Evolutionary conservation across 2,113 vertebrate genomes (phyloP).

Genomic region (Larimichthys polyactis): DNA sequence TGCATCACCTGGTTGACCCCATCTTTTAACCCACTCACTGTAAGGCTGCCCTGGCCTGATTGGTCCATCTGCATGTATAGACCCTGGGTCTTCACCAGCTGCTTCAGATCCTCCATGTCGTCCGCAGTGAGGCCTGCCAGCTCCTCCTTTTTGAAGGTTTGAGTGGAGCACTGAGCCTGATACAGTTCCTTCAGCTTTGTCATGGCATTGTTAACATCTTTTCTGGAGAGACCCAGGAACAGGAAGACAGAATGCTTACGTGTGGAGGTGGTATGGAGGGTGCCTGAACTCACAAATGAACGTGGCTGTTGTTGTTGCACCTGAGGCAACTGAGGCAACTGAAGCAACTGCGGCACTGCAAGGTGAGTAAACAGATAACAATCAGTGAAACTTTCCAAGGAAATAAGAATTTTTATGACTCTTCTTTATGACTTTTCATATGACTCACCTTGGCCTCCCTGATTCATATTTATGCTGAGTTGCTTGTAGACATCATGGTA

Average conservation of each 20-base stretch:
- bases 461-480: constrained; percentile 56
- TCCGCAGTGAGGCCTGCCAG: background rate
- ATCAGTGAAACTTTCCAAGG: background rate
- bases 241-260: constrained; percentile 50
- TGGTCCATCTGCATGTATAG: too few species aligned
- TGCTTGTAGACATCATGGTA: constrained; percentile 45
- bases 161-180: constrained; percentile 50
- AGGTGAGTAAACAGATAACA: background rate
- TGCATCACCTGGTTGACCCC: constrained; percentile 55
- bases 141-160: constrained; percentile 13
- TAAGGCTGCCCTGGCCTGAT: background rate
- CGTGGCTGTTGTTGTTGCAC: background rate
- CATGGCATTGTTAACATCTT: constrained; percentile 43
- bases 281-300: too few species aligned
- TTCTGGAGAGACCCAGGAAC: constrained; percentile 53
- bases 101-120: constrained; percentile 14
- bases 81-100: constrained; percentile 20
- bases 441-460: constrained; percentile 57
- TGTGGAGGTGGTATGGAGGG: background rate
- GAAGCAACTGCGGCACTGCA: too few species aligned
- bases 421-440: too few species aligned
- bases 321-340: background rate
- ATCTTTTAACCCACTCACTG: constrained; percentile 65
- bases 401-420: background rate
- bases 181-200: constrained; percentile 51